phyloP scores from a whole-genome alignment of 2,113 vertebrate species.

The Prinia subflava region DNA sequence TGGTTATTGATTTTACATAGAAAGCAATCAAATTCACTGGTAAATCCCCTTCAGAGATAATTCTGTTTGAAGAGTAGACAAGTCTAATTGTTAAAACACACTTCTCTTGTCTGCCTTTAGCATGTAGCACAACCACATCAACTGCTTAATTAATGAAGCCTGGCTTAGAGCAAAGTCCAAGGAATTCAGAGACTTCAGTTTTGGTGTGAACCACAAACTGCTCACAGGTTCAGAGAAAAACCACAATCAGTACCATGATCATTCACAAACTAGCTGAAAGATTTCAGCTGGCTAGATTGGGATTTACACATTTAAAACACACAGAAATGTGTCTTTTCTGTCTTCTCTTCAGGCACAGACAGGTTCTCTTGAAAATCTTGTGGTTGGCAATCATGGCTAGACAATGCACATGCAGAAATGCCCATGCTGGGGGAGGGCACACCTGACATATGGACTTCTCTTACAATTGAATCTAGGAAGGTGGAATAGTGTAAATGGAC shows the following conservation, averaged over 20 bases:
- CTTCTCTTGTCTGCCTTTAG: not conserved
- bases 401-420: not conserved
- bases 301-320: not conserved
- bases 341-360: not conserved
- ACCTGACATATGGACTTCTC: not conserved
- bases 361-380: not conserved
- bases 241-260: not conserved
- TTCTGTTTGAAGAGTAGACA: not conserved
- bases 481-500: not conserved
- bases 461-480: not conserved
- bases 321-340: not conserved
- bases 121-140: not conserved
- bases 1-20: constrained; percentile 32
- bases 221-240: not conserved
- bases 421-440: accelerated
- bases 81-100: not conserved
- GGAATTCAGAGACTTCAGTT: not conserved
- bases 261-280: accelerated
- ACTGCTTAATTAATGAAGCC: not conserved
- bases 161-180: not conserved
- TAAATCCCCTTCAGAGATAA: constrained; percentile 11
- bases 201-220: not conserved
- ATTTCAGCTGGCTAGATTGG: not conserved
- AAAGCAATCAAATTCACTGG: constrained; percentile 29
- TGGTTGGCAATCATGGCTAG: accelerated